Conservation (phyloP, 2,888 invertebrate genomes). For the Diaperis boleti region DNA sequence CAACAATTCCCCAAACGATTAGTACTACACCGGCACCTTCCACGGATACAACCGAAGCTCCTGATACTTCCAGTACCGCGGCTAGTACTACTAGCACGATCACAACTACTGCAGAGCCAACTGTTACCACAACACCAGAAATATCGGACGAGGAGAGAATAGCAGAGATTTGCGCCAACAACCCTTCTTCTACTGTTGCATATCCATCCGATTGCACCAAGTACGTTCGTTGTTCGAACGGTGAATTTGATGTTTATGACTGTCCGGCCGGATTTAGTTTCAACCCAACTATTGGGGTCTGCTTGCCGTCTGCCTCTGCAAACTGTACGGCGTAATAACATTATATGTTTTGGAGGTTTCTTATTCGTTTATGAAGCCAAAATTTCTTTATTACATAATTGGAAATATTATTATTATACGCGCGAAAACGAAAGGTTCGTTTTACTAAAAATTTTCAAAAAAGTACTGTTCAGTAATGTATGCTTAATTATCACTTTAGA, state of each 20-base stretch:
- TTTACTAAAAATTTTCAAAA: too few species aligned
- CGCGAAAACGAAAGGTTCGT: too few species aligned
- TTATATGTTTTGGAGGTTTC: too few species aligned
- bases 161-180: not conserved
- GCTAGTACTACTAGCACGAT: not conserved
- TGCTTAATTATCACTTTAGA: too few species aligned
- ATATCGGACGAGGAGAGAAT: not conserved
- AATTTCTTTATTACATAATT: too few species aligned
- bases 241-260: not conserved
- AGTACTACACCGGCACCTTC: too few species aligned
- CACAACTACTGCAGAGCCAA: not conserved
- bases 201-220: not conserved
- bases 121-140: not conserved
- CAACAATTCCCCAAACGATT: too few species aligned
- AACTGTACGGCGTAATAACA: not conserved
- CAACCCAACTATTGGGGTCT: not conserved
- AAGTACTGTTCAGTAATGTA: too few species aligned
- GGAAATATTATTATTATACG: too few species aligned
- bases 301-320: not conserved
- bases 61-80: not conserved
- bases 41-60: not conserved
- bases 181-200: not conserved
- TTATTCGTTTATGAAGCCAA: too few species aligned
- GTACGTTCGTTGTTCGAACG: not conserved
- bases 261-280: not conserved